phyloP scores from a whole-genome alignment of 2,113 vertebrate species.

The Trichechus manatus region DNA sequence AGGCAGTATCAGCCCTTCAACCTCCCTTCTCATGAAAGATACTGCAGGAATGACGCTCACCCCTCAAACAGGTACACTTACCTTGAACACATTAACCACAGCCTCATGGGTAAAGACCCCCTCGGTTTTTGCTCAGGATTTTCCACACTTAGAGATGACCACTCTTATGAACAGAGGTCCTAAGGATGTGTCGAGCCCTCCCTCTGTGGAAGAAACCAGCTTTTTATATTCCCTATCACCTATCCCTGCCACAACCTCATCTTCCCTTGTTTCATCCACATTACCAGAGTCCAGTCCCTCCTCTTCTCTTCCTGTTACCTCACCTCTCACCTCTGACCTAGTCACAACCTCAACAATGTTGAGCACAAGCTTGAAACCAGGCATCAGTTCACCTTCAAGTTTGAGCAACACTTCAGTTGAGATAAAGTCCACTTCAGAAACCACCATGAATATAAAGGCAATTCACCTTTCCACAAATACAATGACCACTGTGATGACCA shows the following conservation, averaged over 20 bases:
- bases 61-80: background rate
- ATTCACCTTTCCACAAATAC: background rate
- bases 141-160: fast-evolving
- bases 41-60: background rate
- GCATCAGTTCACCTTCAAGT: background rate
- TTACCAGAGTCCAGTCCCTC: background rate
- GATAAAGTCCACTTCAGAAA: background rate
- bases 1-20: background rate
- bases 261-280: background rate
- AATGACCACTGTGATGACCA: no score
- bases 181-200: background rate
- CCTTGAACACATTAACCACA: background rate
- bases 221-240: background rate
- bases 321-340: background rate
- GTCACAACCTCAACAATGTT: background rate
- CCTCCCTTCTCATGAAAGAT: background rate
- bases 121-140: background rate
- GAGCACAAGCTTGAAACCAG: background rate
- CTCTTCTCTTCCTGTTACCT: background rate
- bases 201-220: background rate
- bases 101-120: fast-evolving
- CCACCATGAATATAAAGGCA: background rate
- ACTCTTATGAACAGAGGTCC: background rate
- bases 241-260: background rate
- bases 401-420: background rate